Evolutionary conservation across 2,797 vertebrate species (phyloP), one percentile per base, ranked within the genome.

Genomic region (Danio jaintianensis): DNA sequence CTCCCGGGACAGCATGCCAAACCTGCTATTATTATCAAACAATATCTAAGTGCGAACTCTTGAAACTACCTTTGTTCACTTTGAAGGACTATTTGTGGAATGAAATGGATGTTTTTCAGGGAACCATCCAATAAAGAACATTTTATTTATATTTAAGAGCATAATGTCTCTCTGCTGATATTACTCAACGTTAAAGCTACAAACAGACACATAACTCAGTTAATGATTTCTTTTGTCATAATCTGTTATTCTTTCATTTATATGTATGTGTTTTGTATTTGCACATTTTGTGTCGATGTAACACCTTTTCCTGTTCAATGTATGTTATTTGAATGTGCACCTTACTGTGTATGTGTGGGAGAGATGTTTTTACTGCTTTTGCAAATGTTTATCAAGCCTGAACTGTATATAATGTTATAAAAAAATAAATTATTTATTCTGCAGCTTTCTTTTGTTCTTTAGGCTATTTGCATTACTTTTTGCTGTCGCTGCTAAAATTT

Each of bases 351-450:
- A n/a, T n/a, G 18, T 61, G 56, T 75, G 6, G 50, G 22, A 13
- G 47, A 15, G 12, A 52, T 4, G 11, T 47, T 66, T 47, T 50
- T 50, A 47, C 40, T 11, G 40, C 40, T 59, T 45, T 72, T 61
- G 38, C 10, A 10, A 64, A 75, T 42, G 59, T 42, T n/a, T 55
- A 55, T 75, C 42, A 67, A 40, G 55, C 12, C 70, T 58, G 42
- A 68, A 10, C 7, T 79, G 45, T 79, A 43, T 42, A 78, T 70
- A 78, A 42, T 48, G 12, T 50, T 50, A 61, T 50, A n/a, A 8
- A 29, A 56, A 38, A 59, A 50, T 61, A 67, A 68, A 52, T 52
- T 70, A 79, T 79, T 79, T 71, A 79, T 79, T 79, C 64, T 16
- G 12, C 13, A 59, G 8, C n/a, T 22, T 47, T 73, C 4, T 73